Conservation (phyloP, 2,888 invertebrate genomes). For the Piscicola geometra region DNA sequence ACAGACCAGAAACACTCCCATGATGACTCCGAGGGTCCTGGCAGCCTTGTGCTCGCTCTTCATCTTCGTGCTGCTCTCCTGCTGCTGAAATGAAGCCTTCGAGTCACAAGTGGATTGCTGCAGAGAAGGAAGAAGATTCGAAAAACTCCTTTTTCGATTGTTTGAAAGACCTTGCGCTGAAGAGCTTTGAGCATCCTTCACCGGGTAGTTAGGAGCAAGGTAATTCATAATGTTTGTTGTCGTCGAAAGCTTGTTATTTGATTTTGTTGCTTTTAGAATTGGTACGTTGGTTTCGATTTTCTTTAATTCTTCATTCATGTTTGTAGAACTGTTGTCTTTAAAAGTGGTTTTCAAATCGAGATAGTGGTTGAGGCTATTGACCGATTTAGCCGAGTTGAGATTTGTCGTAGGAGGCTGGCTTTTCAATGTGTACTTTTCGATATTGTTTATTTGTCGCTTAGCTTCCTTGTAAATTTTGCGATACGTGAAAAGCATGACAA, state of each 20-base stretch:
- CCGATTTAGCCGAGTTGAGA: not conserved
- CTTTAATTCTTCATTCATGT: no score
- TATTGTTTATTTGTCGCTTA: slow-evolving; percentile 44
- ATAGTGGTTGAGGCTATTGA: not conserved
- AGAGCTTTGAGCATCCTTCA: not conserved
- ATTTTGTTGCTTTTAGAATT: slow-evolving; percentile 1
- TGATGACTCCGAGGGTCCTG: slow-evolving; percentile 45
- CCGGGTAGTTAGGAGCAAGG: not conserved
- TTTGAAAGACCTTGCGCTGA: slow-evolving; percentile 1
- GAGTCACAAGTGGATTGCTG: slow-evolving; percentile 4
- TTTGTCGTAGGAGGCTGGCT: slow-evolving; percentile 5
- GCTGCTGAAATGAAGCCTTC: not conserved
- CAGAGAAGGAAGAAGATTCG: not conserved
- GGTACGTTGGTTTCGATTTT: slow-evolving; percentile 13
- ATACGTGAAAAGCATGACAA: slow-evolving; percentile 52
- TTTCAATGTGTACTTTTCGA: slow-evolving; percentile 28
- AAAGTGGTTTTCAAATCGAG: not conserved
- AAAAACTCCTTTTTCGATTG: slow-evolving; percentile 21
- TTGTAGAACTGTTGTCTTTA: not conserved
- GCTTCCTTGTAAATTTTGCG: slow-evolving; percentile 50
- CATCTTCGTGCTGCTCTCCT: slow-evolving; percentile 33
- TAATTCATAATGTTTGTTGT: not conserved
- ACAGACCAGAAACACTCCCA: slow-evolving; percentile 45
- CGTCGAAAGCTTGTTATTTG: not conserved
- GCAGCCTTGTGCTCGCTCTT: slow-evolving; percentile 45